Base-by-base conservation (phyloP, 1,140 invertebrate species). In the Hyles euphorbiae region DNA sequence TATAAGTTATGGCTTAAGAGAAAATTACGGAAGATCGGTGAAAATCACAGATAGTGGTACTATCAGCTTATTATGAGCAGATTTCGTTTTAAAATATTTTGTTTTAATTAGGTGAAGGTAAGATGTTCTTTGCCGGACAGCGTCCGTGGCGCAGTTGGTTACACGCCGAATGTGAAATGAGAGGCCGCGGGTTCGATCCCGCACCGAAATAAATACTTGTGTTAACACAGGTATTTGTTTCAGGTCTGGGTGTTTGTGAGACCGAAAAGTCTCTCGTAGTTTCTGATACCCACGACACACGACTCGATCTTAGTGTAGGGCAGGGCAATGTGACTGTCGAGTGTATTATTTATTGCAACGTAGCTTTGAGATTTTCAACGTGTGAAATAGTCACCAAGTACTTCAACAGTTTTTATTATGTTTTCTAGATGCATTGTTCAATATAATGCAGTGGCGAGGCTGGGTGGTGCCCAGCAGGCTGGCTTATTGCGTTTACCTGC, bases 391-490 rank as follows among this genome's bases (percentile, higher is more conserved):
- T 6, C 22, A 51, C 7, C 32, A 34, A 32, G 34, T 33, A 32
- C 34, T 52, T 34, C 6, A 52, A 34, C 33, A 34, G 44, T 10
- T 46, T 9, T 46, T 46, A 11, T 10, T 46, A 10, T 56, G 7
- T 47, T 45, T 67, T 65, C 2, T 56, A 74, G 70, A 46, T 9
- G 12, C 55, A 0, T 67, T 71, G 53, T 60, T 70, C 3, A 9
- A 54, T 1, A 45, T 72, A 0, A n/a, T 74, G 5, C 68, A 73
- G 47, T 77, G 74, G 76, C 54, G 32, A 0, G 66, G 60, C 0
- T 79, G 76, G 76, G 52, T 60, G n/a, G 45, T 65, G 9, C 56
- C 67, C 7, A 46, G 65, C 2, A 61, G 70, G 5, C 50, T 52
- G 5, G 34, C 32, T 9, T 52, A 52, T 32, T 33, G 50, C 33